Evolutionary conservation across 2,888 invertebrate genomes (phyloP), one percentile per base, ranked within the genome.

Genomic region (Minunthozetes semirufus): DNA sequence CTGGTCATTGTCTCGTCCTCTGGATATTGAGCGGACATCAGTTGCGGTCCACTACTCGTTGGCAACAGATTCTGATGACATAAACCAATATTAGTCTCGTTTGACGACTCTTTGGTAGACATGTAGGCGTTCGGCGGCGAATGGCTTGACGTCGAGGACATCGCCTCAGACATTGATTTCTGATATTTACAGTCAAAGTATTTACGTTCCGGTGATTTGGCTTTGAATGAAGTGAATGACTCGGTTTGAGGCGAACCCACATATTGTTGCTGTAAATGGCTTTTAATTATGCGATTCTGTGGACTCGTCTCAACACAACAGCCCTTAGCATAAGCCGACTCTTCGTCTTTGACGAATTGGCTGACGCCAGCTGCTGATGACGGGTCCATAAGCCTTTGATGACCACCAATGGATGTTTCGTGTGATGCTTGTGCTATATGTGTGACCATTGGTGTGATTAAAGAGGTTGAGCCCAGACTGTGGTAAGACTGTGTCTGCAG

Each of bases 101-200:
- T 46, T 9, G 68, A 42, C 13, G 68, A 38, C 46, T 68, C 68
- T 68, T 68, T 68, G 1, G 46, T 46, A 19, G 68, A 68, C 68
- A 68, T 68, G 25, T 68, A 68, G 4, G 61, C 61, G 61, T 38
- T 68, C 11, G 68, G 17, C 29, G 61, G 42, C 19, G 38, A 42
- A 68, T 42, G 42, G 25, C 68, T 19, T 22, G 42, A 19, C 6
- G 68, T 19, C 29, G 68, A 68, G 9, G 29, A 29, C 42, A 46
- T 46, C 8, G 25, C 15, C 15, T 42, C 42, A 22, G 11, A 17
- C 29, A 63, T 33, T 25, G 68, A 68, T 25, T 46, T 42, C 15
- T 68, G 68, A 68, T 68, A 68, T 42, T 68, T 68, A 29, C 68
- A 68, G 25, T 68, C 68, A 68, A 68, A 68, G 68, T 6, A 68